Base-by-base conservation (phyloP, 2,113 vertebrate genomes). In the Agapornis roseicollis region DNA sequence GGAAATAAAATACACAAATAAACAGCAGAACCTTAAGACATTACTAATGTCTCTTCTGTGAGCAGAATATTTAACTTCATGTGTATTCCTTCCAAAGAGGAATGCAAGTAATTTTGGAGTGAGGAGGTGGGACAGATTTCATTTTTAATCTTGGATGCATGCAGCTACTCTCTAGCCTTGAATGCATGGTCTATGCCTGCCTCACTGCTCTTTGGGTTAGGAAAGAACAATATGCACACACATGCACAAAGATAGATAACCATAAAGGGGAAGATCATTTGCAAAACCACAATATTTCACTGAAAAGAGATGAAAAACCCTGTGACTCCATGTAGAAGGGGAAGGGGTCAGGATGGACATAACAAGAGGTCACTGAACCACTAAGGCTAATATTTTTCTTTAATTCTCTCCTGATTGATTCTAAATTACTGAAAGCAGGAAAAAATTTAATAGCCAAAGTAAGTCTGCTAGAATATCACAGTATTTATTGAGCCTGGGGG, bases 361-460 rank as follows among this genome's bases (percentile, higher is more conserved):
- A 70, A 83, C 29, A 78, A 93, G 80, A 84, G 50, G 72, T 88
- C 68, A 88, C 27, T 25, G 27, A 97, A 94, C 74, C 71, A 94
- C 61, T 94, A 87, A 87, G 1, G 4, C 17, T 76, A 89, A 79
- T 89, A 92, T 85, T 94, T 90, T 81, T 27, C 53, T 68, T 53
- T 93, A 64, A 92, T 80, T 95, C 41, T 93, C 64, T 56, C 37
- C 83, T 39, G 58, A 22, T 13, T 88, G 96, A 41, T 89, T 94
- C 63, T 73, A 91, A 96, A 91, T 90, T 74, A 87, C 47, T 85
- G 53, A 92, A 95, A 74, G 37, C 80, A 91, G 53, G 33, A 72
- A 3, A 83, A 81, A 89, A 85, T 92, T 96, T 95, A 96, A 94
- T 84, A 95, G 85, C 53, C 63, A 82, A 58, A n/a, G 63, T 92